Evolutionary conservation across 2,797 vertebrate genomes (phyloP).

Genomic region (Dendrocincla fuliginosa): DNA sequence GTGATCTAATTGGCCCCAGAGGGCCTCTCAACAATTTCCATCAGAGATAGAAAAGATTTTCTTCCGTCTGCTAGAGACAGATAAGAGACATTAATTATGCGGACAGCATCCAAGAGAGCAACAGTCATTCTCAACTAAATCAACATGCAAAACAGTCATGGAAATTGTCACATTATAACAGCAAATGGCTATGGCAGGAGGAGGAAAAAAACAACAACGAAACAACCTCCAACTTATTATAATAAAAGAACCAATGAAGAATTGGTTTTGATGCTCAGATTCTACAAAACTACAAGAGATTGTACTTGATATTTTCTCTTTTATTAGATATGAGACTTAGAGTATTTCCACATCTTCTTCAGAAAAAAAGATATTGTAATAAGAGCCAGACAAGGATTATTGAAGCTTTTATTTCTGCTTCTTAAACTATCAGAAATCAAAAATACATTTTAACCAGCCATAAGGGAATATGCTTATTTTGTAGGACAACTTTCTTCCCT

Average conservation of each 20-base stretch:
- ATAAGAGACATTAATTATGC: constrained; percentile 38
- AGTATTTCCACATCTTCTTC: background rate
- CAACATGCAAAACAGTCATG: constrained; percentile 17
- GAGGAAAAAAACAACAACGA: fast-evolving
- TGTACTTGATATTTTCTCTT: background rate
- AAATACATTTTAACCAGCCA: background rate
- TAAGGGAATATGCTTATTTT: background rate
- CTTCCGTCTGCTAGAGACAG: constrained; percentile 32
- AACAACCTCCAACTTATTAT: background rate
- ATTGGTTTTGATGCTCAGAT: background rate
- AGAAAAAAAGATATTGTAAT: background rate
- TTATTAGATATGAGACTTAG: background rate
- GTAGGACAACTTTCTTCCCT: background rate
- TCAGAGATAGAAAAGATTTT: constrained; percentile 41
- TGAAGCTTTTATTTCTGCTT: background rate
- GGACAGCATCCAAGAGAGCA: background rate
- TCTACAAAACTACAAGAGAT: background rate
- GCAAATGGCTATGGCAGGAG: background rate
- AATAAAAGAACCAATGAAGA: background rate
- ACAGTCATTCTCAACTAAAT: constrained; percentile 13
- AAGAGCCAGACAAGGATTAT: background rate
- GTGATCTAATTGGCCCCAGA: constrained; percentile 57
- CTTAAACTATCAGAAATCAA: background rate
- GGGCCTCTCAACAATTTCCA: constrained; percentile 42
- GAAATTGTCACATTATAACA: background rate